Base-by-base conservation (phyloP, 2,113 vertebrate species). In the Colossoma macropomum region DNA sequence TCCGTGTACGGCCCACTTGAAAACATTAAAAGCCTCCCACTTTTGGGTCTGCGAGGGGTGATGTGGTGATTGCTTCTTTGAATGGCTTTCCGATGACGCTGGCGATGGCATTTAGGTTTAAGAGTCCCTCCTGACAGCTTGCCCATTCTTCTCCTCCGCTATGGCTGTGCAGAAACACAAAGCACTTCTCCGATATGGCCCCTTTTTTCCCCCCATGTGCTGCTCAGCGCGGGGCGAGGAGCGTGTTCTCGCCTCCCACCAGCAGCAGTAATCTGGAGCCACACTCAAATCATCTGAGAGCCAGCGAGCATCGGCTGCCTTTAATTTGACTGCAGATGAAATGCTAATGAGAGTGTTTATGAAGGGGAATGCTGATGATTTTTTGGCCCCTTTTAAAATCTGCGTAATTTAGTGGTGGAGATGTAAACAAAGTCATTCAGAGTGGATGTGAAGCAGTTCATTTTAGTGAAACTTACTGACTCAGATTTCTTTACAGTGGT, bases 81-180 rank as follows among this genome's bases (percentile, higher is more conserved):
- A 89, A 87, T 88, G 85, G 50, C 82, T 85, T 59, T 73, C 85
- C 82, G 78, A 86, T 86, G 81, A 73, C 84, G 78, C 48, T 68
- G 56, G 83, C 89, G 87, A 89, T 87, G 87, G 52, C 54, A 86
- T 89, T 92, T 88, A 90, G 83, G 79, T 82, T 82, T 86, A 81
- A 86, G 82, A 83, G 83, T 45, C 77, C 85, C 41, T 89, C 75
- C 81, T 88, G 89, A 90, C 86, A 77, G 87, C 85, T 83, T 74
- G 77, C 89, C 85, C 89, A 89, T 88, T 90, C 81, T 91, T 88
- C 80, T 87, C 63, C 80, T 85, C 85, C 87, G 84, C 87, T 83
- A 84, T 77, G 56, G 85, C 79, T 72, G 77, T 87, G 86, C 84
- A 75, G 81, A 87, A 89, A 88, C 88, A 91, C 88, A 92, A 91